Base-by-base conservation (phyloP, 2,113 vertebrate species). In the Hystrix brachyura region DNA sequence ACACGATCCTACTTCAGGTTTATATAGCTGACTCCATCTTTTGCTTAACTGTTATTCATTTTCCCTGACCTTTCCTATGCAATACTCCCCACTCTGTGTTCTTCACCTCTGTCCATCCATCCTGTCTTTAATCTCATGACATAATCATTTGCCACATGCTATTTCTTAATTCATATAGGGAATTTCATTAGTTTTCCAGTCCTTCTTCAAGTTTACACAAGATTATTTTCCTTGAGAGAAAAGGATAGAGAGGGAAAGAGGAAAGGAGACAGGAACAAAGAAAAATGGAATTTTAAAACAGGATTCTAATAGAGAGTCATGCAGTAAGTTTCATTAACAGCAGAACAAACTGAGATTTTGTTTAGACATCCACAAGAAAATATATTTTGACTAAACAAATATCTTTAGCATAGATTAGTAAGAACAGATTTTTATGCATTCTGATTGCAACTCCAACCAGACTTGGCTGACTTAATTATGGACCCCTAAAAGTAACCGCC, bases 401-500 rank as follows among this genome's bases (percentile, higher is more conserved):
- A 94, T 62, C 72, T 78, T 86, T 29, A 95, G 23, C 67, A 59
- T n/a, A 64, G 55, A 80, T 85, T 67, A 97, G 53, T 1, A 79
- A 23, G 32, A 93, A 91, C 72, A 25, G 13, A 91, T 84, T 87
- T 92, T 81, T n/a, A 89, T 4, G 9, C 13, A 94, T 88, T 97
- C 76, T 67, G 15, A 84, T 91, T 71, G 90, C 38, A 21, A 64
- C 90, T 94, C 72, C 34, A 89, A 81, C 34, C 18, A 92, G 83
- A 93, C 80, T 76, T 87, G 85, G 34, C 21, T 95, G 89, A 93
- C 90, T 84, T 81, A 84, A 95, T 95, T 82, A 96, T 32, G 46
- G 74, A 43, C 2, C 76, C 84, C 81, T 78, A 82, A 87, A 97
- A 91, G 88, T 94, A 94, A 97, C 87, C 83, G 74, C 88, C 25